Evolutionary conservation across 2,888 invertebrate species (phyloP), one percentile per base, ranked within the genome.

Genomic region (Podabrus alpinus): DNA sequence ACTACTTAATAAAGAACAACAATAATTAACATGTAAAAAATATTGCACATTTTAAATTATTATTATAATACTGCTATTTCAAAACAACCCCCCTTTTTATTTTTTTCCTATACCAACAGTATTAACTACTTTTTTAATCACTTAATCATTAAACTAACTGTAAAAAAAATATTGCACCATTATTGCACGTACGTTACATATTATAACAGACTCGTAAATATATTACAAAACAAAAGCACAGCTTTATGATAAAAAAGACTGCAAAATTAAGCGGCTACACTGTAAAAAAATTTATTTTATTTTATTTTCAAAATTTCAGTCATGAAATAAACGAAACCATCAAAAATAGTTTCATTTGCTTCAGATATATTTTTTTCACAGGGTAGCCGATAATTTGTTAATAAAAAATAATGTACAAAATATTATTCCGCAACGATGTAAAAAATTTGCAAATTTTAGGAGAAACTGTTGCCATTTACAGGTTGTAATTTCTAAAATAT

Each of bases 131-230:
- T 64, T 17, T 10, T 21, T 19, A 19, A 72, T 68, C 60, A 72
- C 68, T 68, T 67, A 59, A 60, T 66, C 61, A 68, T 67, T 67
- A 68, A 67, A n/a, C 24, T 67, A 25, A 17, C 29, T 29, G 29
- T 61, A 68, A 72, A 72, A 25, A 21, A 72, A 72, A 72, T 72
- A 72, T 72, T 72, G 72, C 72, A 72, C 72, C 13, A 17, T 19
- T 72, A 72, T 72, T 72, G 72, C 72, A 72, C 72, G 17, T 59
- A 60, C 17, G 15, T 71, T n/a, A 25, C 5, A 61, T 59, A 66
- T 15, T 45, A 68, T 68, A 68, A 68, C 29, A 64, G 62, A 64
- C 62, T 64, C 62, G 19, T 67, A 64, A 64, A 64, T 64, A 64
- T 64, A 64, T 15, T 45, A 68, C 67, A 67, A 19, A 68, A 17